Conservation (phyloP, 2,888 invertebrate genomes). For the Odontomyia ornata region DNA sequence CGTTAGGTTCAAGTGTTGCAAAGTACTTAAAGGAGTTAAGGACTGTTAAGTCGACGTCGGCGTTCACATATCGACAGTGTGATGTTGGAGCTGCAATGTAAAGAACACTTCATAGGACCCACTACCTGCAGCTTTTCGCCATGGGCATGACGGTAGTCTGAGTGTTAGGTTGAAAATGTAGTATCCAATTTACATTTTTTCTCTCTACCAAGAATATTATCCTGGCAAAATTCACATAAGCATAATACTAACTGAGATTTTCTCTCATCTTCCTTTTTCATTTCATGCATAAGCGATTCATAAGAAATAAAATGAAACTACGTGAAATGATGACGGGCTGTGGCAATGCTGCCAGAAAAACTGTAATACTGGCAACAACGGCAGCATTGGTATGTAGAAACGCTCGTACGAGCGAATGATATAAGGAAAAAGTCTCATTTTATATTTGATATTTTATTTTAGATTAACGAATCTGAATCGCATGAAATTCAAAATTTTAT, state of each 20-base stretch:
- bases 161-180: conserved; percentile 42
- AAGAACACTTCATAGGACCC: neutral
- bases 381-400: neutral
- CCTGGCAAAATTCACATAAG: conserved; percentile 27
- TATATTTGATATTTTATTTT: conserved; percentile 39
- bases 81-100: neutral
- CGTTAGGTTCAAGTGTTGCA: conserved; percentile 49
- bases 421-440: conserved; percentile 22
- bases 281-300: conserved; percentile 21
- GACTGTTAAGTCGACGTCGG: conserved; percentile 46
- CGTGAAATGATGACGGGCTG: conserved; percentile 3
- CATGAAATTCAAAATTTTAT: conserved; percentile 37
- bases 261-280: conserved; percentile 25
- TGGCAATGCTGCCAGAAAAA: neutral
- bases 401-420: conserved; percentile 9
- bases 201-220: conserved; percentile 9
- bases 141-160: conserved; percentile 15
- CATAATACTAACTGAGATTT: conserved; percentile 45
- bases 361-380: neutral
- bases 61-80: conserved; percentile 35
- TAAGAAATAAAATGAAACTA: conserved; percentile 31
- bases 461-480: conserved; percentile 42
- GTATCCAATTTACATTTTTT: conserved; percentile 48
- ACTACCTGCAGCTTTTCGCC: neutral
- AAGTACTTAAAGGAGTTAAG: conserved; percentile 48